phyloP scores from a whole-genome alignment of 2,113 vertebrate genomes.

The Ceuthmochares aereus region DNA sequence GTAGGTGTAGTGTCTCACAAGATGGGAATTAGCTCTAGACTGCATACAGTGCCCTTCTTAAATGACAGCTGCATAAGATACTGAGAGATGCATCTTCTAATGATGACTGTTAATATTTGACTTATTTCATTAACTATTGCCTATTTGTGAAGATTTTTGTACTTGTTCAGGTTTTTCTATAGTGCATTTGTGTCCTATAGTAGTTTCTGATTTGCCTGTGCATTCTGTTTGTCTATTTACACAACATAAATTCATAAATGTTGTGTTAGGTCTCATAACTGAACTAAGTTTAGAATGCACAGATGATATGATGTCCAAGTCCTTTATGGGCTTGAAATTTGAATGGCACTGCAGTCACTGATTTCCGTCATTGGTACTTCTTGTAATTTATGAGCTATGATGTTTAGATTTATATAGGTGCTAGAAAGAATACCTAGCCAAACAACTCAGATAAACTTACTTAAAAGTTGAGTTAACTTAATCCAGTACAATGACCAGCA shows the following conservation, averaged over 20 bases:
- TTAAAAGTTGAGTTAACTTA: neutral
- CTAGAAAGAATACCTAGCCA: neutral
- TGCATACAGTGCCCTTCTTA: neutral
- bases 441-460: neutral
- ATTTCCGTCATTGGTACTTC: neutral
- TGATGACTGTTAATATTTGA: neutral
- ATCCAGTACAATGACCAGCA: neutral
- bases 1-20: accelerated
- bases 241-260: neutral
- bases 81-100: neutral
- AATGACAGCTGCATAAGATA: neutral
- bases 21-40: neutral
- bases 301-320: neutral
- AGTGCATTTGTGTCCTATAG: neutral
- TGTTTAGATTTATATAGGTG: neutral
- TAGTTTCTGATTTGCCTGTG: neutral
- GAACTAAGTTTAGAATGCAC: neutral
- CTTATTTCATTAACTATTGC: neutral
- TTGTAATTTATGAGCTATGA: neutral
- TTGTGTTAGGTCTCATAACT: neutral
- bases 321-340: neutral
- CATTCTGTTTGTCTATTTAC: neutral
- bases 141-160: neutral
- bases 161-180: neutral
- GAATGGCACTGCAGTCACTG: neutral